These are phyloP conservation scores for Tricholauxania praeusta DNA, from an alignment of 2,888 invertebrate genomes.

Conservation along the genomic window DNA sequence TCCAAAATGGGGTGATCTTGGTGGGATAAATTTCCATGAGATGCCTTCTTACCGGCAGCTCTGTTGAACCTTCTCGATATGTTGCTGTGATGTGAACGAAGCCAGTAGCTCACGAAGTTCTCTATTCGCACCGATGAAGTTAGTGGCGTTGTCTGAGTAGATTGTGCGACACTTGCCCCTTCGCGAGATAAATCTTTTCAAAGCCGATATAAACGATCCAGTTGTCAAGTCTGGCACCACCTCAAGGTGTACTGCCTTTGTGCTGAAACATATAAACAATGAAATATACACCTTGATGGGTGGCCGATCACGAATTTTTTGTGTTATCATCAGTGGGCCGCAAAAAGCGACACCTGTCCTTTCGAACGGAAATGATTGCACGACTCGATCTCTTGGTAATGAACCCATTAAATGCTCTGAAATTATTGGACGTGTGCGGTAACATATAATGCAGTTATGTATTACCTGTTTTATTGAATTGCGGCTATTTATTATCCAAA, in stretches of 20 bases:
- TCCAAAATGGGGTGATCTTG: conserved; percentile 39
- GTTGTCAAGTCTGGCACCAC: conserved; percentile 42
- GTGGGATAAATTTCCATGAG: conserved; percentile 2
- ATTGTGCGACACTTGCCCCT: not conserved
- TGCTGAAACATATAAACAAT: conserved; percentile 38
- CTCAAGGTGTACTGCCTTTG: conserved; percentile 46
- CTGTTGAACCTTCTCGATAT: no score
- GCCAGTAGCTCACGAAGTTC: no score
- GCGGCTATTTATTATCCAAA: no score
- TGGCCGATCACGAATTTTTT: conserved; percentile 29
- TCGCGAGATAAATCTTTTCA: not conserved
- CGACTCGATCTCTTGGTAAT: no score
- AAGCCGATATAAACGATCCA: conserved; percentile 36
- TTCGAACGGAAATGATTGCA: no score
- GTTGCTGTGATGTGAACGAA: no score
- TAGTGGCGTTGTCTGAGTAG: no score
- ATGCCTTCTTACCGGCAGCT: not conserved
- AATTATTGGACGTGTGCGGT: accelerated
- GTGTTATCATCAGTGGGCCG: conserved; percentile 36
- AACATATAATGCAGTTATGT: no score
- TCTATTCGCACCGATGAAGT: no score
- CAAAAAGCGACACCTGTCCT: conserved; percentile 37
- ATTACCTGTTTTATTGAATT: no score
- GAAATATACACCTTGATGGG: conserved; percentile 36
- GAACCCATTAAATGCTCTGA: no score